These are phyloP conservation scores for Xiphydria camelus DNA, from an alignment of 2,888 invertebrate genomes.

Conservation along the genomic window DNA sequence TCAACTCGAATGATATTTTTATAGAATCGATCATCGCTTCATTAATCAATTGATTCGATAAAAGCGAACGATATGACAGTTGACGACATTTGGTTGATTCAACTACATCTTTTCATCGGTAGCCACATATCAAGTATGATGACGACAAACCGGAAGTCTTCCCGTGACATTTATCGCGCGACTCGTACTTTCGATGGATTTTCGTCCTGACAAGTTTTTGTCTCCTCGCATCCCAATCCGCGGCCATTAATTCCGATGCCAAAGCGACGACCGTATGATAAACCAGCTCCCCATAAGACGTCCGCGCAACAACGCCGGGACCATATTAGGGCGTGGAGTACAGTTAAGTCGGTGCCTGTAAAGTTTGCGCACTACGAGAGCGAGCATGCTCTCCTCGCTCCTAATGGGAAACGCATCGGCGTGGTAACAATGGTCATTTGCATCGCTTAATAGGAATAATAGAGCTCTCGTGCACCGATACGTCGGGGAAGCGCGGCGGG, in stretches of 20 bases:
- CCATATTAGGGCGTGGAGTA: conserved; percentile 14
- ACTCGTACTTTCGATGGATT: not conserved
- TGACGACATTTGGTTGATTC: too few species aligned
- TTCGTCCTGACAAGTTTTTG: conserved; percentile 3
- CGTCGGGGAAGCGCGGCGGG: too few species aligned
- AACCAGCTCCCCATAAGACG: conserved; percentile 14
- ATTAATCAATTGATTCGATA: too few species aligned
- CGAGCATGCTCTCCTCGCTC: conserved; percentile 11
- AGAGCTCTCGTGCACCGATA: too few species aligned
- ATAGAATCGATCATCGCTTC: too few species aligned
- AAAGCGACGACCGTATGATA: conserved; percentile 11
- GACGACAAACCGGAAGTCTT: too few species aligned
- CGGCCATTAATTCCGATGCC: conserved; percentile 11
- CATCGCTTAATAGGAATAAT: conserved; percentile 22
- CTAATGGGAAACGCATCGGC: conserved; percentile 26
- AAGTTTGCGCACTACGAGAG: conserved; percentile 16
- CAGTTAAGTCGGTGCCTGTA: conserved; percentile 17
- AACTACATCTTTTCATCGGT: too few species aligned
- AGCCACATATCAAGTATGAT: too few species aligned
- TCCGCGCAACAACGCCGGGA: conserved; percentile 11
- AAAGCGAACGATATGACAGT: too few species aligned
- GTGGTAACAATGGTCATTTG: conserved; percentile 29
- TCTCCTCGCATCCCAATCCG: not conserved
- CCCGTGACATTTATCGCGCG: too few species aligned
- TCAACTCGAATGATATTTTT: too few species aligned